These are phyloP conservation scores for Acropora yongei DNA, from an alignment of 64 coral and sea anemone species.

Conservation along the genomic window DNA sequence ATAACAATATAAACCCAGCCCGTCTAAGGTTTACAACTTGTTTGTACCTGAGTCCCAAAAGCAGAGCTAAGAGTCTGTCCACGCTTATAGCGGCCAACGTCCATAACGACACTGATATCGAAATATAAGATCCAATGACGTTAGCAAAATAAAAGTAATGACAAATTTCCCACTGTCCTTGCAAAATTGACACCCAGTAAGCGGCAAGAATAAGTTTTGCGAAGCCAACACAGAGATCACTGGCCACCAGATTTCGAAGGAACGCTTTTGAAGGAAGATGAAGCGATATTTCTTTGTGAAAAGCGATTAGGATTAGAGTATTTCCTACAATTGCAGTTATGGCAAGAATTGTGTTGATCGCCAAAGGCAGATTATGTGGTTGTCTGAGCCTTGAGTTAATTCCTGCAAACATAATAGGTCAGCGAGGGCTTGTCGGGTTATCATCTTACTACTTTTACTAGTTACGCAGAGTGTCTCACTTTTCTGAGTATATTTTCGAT, in stretches of 20 bases:
- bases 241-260: background rate
- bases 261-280: background rate
- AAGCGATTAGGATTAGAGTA: background rate
- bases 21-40: background rate
- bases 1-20: background rate
- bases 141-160: background rate
- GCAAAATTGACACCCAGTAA: background rate
- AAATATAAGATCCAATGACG: background rate
- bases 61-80: background rate
- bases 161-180: background rate
- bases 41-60: background rate
- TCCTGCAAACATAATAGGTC: background rate
- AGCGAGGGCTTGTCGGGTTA: background rate
- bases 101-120: background rate
- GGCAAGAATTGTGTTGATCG: background rate
- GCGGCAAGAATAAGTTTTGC: background rate
- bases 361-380: background rate
- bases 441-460: too few relatives aligned
- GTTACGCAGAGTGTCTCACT: too few relatives aligned
- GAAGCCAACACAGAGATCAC: background rate
- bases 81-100: background rate
- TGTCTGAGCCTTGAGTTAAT: background rate
- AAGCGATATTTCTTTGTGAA: background rate
- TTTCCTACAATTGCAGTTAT: background rate
- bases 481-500: too few relatives aligned